Evolutionary conservation across 2,113 vertebrate species (phyloP), one percentile per base, ranked within the genome.

Genomic region (Synchiropus splendidus): DNA sequence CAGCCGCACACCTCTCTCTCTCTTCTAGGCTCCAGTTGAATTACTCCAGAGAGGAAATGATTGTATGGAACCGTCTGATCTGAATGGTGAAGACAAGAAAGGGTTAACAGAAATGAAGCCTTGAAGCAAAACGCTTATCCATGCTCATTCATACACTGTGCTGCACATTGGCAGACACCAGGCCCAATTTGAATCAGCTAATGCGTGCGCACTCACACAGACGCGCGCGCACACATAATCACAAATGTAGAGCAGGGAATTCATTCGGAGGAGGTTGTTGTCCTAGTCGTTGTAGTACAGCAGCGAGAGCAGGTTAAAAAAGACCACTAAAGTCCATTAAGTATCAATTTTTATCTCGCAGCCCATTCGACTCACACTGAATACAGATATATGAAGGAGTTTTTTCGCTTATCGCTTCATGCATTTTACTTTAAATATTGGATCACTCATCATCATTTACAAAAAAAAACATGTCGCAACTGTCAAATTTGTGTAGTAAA

Each of bases 101-200:
- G 45, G 39, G 73, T 70, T 70, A 73, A 65, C 12, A 49, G 54
- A 67, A 65, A 66, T 37, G 3, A 65, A 53, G 71, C 49, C 68
- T 46, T 6, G 33, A 51, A 71, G 64, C 48, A 51, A 63, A 66
- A 55, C 21, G 51, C 44, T 67, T 70, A 61, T 68, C 54, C 42
- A 21, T 18, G 46, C 63, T 66, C 72, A 78, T 79, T 81, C 75
- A 79, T 73, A 70, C 63, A 60, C 70, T 65, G 58, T 55, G 49
- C 39, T 34, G 44, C 38, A 48, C 27, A 45, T 43, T 43, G 13
- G 2, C 44, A 48, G 37, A 39, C 48, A 48, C 31, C 33, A 31
- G 18, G 39, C 42, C 12, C 31, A 45, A 31, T 31, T 43, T 48
- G 12, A 17, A 47, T 36, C 12, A 11, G 41, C 31, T 18, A 42